Conservation (phyloP, 1,140 invertebrate species). For the Oryctes rhinoceros region DNA sequence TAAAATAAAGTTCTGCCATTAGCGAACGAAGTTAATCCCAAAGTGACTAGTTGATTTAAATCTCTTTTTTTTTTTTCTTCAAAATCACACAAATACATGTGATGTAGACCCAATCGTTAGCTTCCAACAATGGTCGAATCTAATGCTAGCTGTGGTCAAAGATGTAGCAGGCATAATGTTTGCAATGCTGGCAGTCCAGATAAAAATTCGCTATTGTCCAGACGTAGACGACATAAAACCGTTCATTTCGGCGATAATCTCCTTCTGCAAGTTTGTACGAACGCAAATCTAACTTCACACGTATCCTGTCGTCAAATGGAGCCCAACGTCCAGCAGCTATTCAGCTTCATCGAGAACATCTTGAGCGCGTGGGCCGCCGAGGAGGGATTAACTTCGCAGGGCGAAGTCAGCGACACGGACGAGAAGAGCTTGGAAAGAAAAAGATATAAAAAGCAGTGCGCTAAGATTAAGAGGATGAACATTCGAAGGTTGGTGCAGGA, state of each 20-base stretch:
- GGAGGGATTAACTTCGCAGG: conserved; percentile 72
- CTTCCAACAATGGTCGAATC: conserved; percentile 56
- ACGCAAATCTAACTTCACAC: conserved; percentile 59
- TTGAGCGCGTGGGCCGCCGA: conserved; percentile 74
- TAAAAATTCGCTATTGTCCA: conserved; percentile 56
- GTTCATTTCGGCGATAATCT: conserved; percentile 79
- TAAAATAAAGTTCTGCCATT: not conserved
- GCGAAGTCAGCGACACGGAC: conserved; percentile 71
- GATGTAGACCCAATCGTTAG: conserved; percentile 1
- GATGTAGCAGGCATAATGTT: conserved; percentile 52
- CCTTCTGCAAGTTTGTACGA: conserved; percentile 73
- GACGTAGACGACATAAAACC: conserved; percentile 74
- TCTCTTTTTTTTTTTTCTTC: not conserved
- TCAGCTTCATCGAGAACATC: conserved; percentile 77
- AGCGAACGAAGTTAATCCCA: not conserved
- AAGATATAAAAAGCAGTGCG: conserved; percentile 71
- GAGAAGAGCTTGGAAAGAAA: conserved; percentile 69
- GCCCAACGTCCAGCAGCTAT: conserved; percentile 79
- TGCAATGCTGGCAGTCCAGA: conserved; percentile 51
- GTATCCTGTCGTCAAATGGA: conserved; percentile 63
- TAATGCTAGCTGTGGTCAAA: conserved; percentile 53
- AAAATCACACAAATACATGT: not conserved
- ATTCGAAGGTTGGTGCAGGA: conserved; percentile 72
- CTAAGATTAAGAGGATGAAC: conserved; percentile 70
- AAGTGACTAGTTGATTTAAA: not conserved